Evolutionary conservation across 2,113 vertebrate species (phyloP).

Genomic region (Saccopteryx leptura): DNA sequence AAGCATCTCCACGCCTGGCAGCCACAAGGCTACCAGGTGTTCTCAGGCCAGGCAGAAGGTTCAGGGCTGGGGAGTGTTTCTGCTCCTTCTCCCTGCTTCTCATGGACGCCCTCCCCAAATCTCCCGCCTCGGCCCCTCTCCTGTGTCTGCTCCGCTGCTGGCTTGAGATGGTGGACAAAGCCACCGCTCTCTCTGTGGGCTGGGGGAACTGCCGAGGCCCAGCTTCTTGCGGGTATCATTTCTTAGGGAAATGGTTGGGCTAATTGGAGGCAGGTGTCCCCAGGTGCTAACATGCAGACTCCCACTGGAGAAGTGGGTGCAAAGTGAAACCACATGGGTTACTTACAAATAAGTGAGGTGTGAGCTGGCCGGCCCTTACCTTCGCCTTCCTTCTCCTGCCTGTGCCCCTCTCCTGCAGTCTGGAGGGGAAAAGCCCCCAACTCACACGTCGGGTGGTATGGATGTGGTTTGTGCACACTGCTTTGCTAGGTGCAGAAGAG

Average conservation of each 20-base stretch:
- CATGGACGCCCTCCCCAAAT: neutral
- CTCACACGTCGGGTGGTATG: slow-evolving; percentile 73
- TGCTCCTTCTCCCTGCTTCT: slow-evolving; percentile 61
- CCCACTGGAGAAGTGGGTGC: slow-evolving; percentile 97
- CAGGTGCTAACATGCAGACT: slow-evolving; percentile 95
- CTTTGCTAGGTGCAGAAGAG: slow-evolving; percentile 84
- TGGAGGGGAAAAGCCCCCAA: slow-evolving; percentile 75
- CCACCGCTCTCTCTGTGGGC: neutral
- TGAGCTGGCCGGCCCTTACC: slow-evolving; percentile 86
- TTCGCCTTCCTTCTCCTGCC: slow-evolving; percentile 44
- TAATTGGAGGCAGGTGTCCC: slow-evolving; percentile 96
- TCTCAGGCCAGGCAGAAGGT: slow-evolving; percentile 63
- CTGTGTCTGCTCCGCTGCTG: neutral
- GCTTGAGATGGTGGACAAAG: neutral
- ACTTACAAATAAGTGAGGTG: slow-evolving; percentile 93
- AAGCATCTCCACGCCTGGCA: slow-evolving; percentile 88
- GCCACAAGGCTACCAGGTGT: slow-evolving; percentile 89
- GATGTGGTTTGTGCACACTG: slow-evolving; percentile 82
- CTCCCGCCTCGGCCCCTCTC: slow-evolving; percentile 7
- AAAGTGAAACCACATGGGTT: slow-evolving; percentile 99
- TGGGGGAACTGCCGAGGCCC: slow-evolving; percentile 56
- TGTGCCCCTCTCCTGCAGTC: neutral
- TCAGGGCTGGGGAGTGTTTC: slow-evolving; percentile 68
- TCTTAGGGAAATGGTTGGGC: slow-evolving; percentile 82
- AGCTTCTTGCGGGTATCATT: slow-evolving; percentile 84